These are phyloP conservation scores for Pangasius sanitwongsei DNA, from an alignment of 2,797 vertebrate species.

Conservation along the genomic window DNA sequence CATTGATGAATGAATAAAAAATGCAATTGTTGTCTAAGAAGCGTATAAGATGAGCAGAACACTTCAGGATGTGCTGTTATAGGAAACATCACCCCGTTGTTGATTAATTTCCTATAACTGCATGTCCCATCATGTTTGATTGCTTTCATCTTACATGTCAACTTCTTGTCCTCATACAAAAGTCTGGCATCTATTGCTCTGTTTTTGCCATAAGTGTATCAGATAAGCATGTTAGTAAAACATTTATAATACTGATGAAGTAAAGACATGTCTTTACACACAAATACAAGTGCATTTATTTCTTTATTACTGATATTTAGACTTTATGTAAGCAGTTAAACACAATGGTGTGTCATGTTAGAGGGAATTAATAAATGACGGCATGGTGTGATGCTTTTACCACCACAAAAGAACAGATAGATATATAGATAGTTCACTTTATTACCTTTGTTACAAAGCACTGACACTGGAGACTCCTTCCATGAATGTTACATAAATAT, in stretches of 20 bases:
- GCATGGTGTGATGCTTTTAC: not conserved
- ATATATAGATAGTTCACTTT: not conserved
- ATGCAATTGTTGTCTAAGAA: not conserved
- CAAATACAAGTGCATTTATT: not conserved
- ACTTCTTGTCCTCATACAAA: not conserved
- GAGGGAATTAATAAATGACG: not conserved
- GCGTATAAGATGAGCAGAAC: not conserved
- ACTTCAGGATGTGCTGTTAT: not conserved
- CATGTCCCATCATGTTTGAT: not conserved
- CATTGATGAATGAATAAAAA: not conserved
- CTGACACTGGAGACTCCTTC: not conserved
- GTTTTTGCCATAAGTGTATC: not conserved
- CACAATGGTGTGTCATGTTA: not conserved
- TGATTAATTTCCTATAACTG: slow-evolving; percentile 5
- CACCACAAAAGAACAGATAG: not conserved
- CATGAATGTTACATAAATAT: not conserved
- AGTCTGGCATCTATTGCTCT: not conserved
- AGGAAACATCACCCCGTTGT: not conserved
- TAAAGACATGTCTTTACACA: not conserved
- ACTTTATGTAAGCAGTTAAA: not conserved
- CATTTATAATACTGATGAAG: not conserved
- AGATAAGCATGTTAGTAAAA: not conserved
- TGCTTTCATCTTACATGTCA: not conserved
- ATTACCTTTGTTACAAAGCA: not conserved
- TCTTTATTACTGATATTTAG: not conserved